phyloP scores from a whole-genome alignment of 1,140 invertebrate species.

The Pogonomyrmex californicus region DNA sequence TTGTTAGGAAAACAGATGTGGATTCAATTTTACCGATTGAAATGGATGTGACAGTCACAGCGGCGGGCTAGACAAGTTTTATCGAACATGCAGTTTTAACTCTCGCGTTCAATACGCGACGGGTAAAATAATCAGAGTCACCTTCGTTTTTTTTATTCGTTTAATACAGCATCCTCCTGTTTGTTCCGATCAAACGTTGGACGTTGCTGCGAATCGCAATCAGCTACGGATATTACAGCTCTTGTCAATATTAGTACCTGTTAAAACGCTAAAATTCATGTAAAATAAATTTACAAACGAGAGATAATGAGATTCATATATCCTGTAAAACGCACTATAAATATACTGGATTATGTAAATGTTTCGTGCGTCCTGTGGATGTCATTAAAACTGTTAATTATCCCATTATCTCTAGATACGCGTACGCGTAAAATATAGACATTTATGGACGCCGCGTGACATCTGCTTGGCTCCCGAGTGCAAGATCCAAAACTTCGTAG shows the following conservation, averaged over 20 bases:
- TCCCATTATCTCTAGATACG: conserved; percentile 34
- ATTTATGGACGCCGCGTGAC: conserved; percentile 55
- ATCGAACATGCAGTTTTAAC: conserved; percentile 9
- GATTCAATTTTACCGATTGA: conserved; percentile 16
- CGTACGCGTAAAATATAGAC: conserved; percentile 53
- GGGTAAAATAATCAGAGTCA: conserved; percentile 41
- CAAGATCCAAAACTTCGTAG: conserved; percentile 59
- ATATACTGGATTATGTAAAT: conserved; percentile 37
- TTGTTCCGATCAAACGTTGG: conserved; percentile 55
- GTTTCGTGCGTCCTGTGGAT: not conserved
- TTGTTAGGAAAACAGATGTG: not conserved
- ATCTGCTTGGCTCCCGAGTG: conserved; percentile 63
- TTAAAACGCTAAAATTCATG: conserved; percentile 51
- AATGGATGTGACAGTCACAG: conserved; percentile 29
- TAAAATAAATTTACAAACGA: conserved; percentile 49
- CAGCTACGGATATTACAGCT: conserved; percentile 49
- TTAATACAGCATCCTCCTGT: conserved; percentile 43
- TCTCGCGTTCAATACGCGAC: conserved; percentile 17
- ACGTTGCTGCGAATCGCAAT: conserved; percentile 50
- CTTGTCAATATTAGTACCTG: conserved; percentile 52
- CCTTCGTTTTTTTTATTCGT: conserved; percentile 30
- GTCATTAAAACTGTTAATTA: conserved; percentile 54
- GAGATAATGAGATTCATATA: conserved; percentile 43
- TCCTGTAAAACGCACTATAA: conserved; percentile 29
- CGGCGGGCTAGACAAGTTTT: not conserved